Evolutionary conservation across 2,888 invertebrate species (phyloP), one percentile per base, ranked within the genome.

Genomic region (Mythimna impura): DNA sequence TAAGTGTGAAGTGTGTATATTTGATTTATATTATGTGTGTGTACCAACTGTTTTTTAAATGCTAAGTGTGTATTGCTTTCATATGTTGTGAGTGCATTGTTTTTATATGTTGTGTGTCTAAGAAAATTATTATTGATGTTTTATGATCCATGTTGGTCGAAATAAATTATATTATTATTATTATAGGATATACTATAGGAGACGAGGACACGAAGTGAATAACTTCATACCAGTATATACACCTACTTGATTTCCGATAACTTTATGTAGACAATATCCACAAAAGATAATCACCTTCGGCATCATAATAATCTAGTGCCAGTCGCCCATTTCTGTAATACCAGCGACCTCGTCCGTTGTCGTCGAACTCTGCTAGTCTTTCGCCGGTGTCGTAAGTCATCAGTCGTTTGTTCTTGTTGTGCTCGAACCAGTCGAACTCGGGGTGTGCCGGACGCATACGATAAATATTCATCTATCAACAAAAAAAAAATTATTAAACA

Each of bases 391-490:
- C 93, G 77, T 95, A 95, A 25, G 80, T 66, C 89, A 95, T 91
- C 12, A 88, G 22, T 30, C 91, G 87, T 84, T 94, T 95, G 68
- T 89, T 90, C 81, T 93, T 95, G 73, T 96, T 94, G 68, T 91
- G 92, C 81, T 93, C 90, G 78, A 96, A 96, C 96, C 96, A 96
- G 86, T 95, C 92, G 61, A 94, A 95, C 80, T 96, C 94, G 0
- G 96, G 95, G 34, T 93, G 93, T 2, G 94, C 92, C 66, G 95
- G 95, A 25, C 93, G 92, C 95, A 96, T 96, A 22, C 94, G 94
- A 82, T 95, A 96, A 3, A 95, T 92, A 74, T 95, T 95, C 92
- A 95, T 93, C 96, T 96, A 57, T 78, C 63, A 68, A 40, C 17
- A 52, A 58, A 61, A 36, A 47, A 47, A 8, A 22, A 40, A 3